Percentiles rank a stretch among this genome's conserved stretches.
These are phyloP conservation scores for Dryoscopus gambensis DNA, from an alignment of 2,113 vertebrate species.

Conservation along the genomic window DNA sequence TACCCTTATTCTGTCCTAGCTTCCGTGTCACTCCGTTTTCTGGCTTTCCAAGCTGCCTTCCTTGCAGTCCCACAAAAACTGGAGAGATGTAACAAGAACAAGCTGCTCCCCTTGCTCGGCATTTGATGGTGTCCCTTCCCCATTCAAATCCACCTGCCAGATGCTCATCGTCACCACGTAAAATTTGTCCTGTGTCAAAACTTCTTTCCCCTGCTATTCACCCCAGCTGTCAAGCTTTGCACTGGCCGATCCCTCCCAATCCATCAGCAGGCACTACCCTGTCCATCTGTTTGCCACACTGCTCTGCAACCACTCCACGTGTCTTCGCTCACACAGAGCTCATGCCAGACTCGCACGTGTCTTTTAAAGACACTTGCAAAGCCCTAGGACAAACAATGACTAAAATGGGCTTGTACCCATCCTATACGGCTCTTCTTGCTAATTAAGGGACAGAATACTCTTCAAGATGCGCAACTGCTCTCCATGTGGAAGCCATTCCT, in stretches of 20 bases:
- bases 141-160: neutral
- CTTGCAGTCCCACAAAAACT: neutral
- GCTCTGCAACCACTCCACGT: neutral
- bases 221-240: neutral
- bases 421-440: neutral
- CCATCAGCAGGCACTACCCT: neutral
- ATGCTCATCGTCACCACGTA: neutral
- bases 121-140: neutral
- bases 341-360: neutral
- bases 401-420: neutral
- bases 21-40: neutral
- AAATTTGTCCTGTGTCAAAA: neutral
- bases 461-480: neutral
- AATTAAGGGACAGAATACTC: neutral
- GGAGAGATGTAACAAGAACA: neutral
- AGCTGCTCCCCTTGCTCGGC: neutral
- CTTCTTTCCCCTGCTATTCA: neutral
- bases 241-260: neutral
- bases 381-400: neutral
- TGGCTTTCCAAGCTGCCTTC: neutral
- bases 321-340: neutral
- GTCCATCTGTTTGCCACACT: neutral
- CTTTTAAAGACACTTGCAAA: neutral
- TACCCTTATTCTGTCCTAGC: neutral
- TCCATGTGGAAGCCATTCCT: neutral